Percentiles rank a stretch among this genome's conserved stretches.
These are phyloP conservation scores for Enteromius viviparus DNA, from an alignment of 2,797 vertebrate genomes.

Conservation along the genomic window DNA sequence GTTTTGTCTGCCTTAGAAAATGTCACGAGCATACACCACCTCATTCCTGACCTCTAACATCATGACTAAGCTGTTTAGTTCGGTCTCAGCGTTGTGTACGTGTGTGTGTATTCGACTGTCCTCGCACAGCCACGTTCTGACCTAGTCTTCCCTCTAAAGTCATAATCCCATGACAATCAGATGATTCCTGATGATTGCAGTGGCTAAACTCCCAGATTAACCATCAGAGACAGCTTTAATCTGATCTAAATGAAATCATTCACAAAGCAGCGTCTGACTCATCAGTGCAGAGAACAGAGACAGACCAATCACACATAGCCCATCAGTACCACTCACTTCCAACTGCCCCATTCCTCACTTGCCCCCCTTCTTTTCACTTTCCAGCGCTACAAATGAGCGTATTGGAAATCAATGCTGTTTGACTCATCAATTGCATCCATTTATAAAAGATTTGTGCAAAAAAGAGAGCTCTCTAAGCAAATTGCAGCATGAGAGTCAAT, in stretches of 20 bases:
- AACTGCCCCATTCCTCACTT: constrained; percentile 3
- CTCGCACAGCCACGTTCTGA: constrained; percentile 33
- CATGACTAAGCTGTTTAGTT: constrained; percentile 19
- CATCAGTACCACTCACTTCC: not conserved
- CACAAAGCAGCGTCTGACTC: constrained; percentile 43
- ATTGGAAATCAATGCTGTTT: constrained; percentile 48
- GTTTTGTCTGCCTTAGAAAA: constrained; percentile 2
- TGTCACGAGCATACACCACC: not conserved
- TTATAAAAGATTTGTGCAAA: constrained; percentile 54
- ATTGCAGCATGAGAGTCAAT: constrained; percentile 30
- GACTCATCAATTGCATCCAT: constrained; percentile 43
- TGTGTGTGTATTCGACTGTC: constrained; percentile 20
- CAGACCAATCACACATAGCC: constrained; percentile 8
- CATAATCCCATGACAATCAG: constrained; percentile 51
- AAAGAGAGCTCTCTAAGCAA: constrained; percentile 33
- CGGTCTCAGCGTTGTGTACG: not conserved
- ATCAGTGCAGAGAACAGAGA: constrained; percentile 33
- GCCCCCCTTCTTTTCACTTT: constrained; percentile 9
- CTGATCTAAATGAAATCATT: constrained; percentile 58
- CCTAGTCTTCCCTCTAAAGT: constrained; percentile 38
- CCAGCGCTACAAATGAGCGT: constrained; percentile 35
- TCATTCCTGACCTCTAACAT: constrained; percentile 26
- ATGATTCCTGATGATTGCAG: constrained; percentile 48
- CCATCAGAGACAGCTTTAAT: constrained; percentile 46
- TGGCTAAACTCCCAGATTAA: constrained; percentile 53